Percentiles rank a stretch among this genome's conserved stretches.
These are phyloP conservation scores for Todiramphus saurophagus DNA, from an alignment of 2,113 vertebrate genomes.

Conservation along the genomic window DNA sequence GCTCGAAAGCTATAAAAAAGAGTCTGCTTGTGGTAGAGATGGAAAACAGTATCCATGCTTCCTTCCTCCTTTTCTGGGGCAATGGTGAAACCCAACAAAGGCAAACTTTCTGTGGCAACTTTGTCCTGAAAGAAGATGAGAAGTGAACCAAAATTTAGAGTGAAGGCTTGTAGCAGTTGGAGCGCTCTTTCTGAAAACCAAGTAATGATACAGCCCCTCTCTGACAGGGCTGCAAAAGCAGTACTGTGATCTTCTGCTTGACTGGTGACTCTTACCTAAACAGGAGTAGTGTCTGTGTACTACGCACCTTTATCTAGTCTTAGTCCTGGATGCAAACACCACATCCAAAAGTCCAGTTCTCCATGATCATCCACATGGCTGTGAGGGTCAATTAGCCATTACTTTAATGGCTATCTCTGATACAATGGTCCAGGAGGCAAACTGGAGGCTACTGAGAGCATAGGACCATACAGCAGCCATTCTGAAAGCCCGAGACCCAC, in stretches of 20 bases:
- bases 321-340: neutral
- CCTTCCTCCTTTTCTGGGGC: conserved; percentile 81
- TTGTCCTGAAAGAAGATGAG: conserved; percentile 83
- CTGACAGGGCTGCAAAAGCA: neutral
- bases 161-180: neutral
- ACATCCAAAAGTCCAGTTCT: neutral
- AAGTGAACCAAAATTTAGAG: neutral
- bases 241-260: neutral
- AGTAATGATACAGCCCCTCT: neutral
- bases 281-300: neutral
- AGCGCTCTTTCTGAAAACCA: neutral
- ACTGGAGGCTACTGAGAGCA: neutral
- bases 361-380: neutral
- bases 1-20: conserved; percentile 94
- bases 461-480: neutral
- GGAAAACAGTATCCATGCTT: conserved; percentile 81
- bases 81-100: conserved; percentile 94
- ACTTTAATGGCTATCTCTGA: neutral
- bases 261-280: neutral
- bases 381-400: neutral
- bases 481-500: neutral
- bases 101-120: conserved; percentile 91
- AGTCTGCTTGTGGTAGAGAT: conserved; percentile 96
- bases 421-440: neutral
- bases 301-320: neutral